Percentiles rank a stretch among this genome's conserved stretches.
These are phyloP conservation scores for Carettochelys insculpta DNA, from an alignment of 2,113 vertebrate genomes.

Conservation along the genomic window DNA sequence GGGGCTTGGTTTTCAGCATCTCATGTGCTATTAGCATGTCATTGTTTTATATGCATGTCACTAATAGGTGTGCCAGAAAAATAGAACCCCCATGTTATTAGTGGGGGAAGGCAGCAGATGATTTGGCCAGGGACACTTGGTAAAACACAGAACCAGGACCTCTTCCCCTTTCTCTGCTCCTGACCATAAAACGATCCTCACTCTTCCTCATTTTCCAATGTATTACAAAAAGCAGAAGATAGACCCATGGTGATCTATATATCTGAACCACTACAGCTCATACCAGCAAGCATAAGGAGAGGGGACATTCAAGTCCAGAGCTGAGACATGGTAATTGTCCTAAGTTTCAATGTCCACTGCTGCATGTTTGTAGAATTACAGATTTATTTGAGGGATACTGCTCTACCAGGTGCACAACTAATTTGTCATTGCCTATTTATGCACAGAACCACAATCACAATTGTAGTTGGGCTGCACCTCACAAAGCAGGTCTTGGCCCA, in stretches of 20 bases:
- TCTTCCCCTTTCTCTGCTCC: not conserved
- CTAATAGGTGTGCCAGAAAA: too few species aligned
- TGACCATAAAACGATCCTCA: not conserved
- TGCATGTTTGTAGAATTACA: not conserved
- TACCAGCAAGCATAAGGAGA: not conserved
- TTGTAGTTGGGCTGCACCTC: not conserved
- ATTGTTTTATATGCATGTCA: too few species aligned
- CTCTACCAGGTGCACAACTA: not conserved
- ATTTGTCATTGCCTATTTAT: not conserved
- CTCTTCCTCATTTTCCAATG: not conserved
- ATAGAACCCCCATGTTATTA: not conserved
- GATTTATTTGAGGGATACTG: not conserved
- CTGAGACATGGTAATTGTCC: not conserved
- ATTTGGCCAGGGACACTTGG: not conserved
- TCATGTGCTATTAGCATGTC: too few species aligned
- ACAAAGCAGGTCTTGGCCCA: too few species aligned
- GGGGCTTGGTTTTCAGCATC: too few species aligned
- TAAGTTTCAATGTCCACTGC: not conserved
- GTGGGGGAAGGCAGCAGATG: not conserved
- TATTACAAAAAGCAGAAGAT: not conserved
- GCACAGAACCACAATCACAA: not conserved
- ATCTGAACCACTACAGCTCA: not conserved
- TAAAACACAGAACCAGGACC: not conserved
- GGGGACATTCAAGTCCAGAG: not conserved
- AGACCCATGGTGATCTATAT: not conserved